Evolutionary conservation across 2,888 invertebrate genomes (phyloP).

Genomic region (Xanthorhoe spadicearia): DNA sequence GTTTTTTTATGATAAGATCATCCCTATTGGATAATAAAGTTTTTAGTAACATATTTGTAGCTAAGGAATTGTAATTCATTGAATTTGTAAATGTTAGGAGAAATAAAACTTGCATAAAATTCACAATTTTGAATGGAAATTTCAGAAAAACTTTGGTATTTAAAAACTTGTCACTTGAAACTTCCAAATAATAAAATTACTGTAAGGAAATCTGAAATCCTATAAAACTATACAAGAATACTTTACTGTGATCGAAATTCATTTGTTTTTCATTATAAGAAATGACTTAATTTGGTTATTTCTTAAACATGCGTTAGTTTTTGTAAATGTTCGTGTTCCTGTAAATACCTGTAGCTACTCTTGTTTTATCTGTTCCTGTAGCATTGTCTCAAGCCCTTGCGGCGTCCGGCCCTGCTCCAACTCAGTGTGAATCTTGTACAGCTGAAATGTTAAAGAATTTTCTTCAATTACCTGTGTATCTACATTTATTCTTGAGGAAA

Average conservation of each 20-base stretch:
- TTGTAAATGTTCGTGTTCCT: background rate
- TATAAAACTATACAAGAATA: too few relatives aligned
- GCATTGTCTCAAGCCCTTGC: constrained; percentile 90
- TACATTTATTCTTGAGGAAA: too few relatives aligned
- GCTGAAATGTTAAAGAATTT: constrained; percentile 81
- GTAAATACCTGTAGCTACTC: constrained; percentile 72
- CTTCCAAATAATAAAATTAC: background rate
- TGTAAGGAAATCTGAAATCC: too few relatives aligned
- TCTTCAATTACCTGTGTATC: too few relatives aligned
- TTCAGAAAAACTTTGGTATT: background rate
- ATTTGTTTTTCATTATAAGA: background rate
- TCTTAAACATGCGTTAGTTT: background rate
- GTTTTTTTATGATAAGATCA: background rate
- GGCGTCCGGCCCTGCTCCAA: constrained; percentile 92
- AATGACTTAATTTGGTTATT: background rate
- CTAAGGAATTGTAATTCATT: background rate
- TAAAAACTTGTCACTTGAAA: background rate
- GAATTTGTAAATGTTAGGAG: background rate
- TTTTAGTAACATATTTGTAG: background rate
- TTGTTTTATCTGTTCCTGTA: constrained; percentile 90
- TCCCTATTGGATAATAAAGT: background rate
- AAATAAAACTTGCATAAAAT: background rate
- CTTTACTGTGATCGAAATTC: background rate
- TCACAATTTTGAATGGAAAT: background rate
- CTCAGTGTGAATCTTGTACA: constrained; percentile 91